phyloP scores from a whole-genome alignment of 2,888 invertebrate species.

The Mythimna vitellina region DNA sequence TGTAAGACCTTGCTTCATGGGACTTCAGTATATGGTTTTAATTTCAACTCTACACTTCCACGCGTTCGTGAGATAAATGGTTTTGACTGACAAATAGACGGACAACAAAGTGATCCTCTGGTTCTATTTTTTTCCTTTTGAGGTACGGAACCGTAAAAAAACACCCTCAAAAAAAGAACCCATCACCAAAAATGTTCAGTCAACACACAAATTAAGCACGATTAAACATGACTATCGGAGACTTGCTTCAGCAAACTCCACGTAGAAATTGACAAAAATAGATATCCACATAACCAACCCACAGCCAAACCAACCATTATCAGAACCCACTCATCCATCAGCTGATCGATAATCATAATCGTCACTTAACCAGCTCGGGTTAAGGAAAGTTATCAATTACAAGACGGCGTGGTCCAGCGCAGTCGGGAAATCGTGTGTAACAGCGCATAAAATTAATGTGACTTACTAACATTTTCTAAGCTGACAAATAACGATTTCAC shows the following conservation, averaged over 20 bases:
- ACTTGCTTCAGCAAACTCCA: neutral
- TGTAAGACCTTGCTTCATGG: too few species aligned
- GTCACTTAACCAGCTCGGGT: constrained; percentile 42
- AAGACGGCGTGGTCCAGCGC: constrained; percentile 49
- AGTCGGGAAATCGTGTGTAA: constrained; percentile 76
- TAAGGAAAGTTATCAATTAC: constrained; percentile 80
- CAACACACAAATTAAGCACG: neutral
- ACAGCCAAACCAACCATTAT: neutral
- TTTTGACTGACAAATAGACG: too few species aligned
- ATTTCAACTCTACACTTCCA: too few species aligned
- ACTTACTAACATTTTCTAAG: constrained; percentile 72
- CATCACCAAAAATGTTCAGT: neutral
- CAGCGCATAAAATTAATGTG: constrained; percentile 77
- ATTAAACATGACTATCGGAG: neutral
- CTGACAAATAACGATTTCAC: constrained; percentile 67
- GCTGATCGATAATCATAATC: constrained; percentile 52
- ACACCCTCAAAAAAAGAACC: too few species aligned
- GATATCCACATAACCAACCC: neutral
- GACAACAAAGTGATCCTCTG: too few species aligned
- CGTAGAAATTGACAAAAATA: neutral
- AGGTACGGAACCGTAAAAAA: too few species aligned
- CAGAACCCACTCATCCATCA: constrained; percentile 17
- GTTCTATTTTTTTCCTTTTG: too few species aligned
- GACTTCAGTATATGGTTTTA: too few species aligned
- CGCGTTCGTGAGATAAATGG: too few species aligned